Conservation (phyloP, 2,888 invertebrate genomes). For the Platycnemis pennipes region DNA sequence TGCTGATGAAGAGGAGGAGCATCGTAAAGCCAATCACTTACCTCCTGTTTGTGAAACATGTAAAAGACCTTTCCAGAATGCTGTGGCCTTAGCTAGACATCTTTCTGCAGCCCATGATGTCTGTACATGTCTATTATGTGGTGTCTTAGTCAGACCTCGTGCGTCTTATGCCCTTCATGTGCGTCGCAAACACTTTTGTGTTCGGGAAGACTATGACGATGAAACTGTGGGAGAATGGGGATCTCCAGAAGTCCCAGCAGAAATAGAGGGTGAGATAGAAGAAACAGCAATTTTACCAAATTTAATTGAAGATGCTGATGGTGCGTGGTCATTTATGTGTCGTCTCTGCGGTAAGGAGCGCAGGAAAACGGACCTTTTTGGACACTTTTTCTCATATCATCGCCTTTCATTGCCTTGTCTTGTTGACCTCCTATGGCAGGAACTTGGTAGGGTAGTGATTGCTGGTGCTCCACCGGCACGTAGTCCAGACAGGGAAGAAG, state of each 20-base stretch:
- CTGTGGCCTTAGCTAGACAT: conserved; percentile 71
- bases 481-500: neutral
- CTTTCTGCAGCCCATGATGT: conserved; percentile 71
- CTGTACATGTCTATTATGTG: conserved; percentile 72
- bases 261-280: conserved; percentile 57
- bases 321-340: conserved; percentile 72
- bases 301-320: conserved; percentile 69
- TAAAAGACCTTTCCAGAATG: conserved; percentile 69
- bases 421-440: conserved; percentile 71
- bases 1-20: conserved; percentile 70
- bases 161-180: conserved; percentile 72
- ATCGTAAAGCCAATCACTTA: conserved; percentile 72
- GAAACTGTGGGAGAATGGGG: conserved; percentile 69
- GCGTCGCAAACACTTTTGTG: conserved; percentile 72
- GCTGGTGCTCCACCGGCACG: conserved; percentile 55
- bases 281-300: conserved; percentile 58
- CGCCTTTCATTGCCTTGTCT: conserved; percentile 72
- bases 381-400: conserved; percentile 73
- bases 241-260: conserved; percentile 26
- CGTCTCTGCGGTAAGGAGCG: conserved; percentile 72
- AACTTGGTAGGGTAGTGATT: conserved; percentile 68
- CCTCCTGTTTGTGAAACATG: conserved; percentile 72
- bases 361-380: conserved; percentile 72
- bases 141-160: conserved; percentile 72
- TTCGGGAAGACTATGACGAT: conserved; percentile 70